Percentiles rank a stretch among this genome's conserved stretches.
These are phyloP conservation scores for Nicator chloris DNA, from an alignment of 2,113 vertebrate genomes.

Conservation along the genomic window DNA sequence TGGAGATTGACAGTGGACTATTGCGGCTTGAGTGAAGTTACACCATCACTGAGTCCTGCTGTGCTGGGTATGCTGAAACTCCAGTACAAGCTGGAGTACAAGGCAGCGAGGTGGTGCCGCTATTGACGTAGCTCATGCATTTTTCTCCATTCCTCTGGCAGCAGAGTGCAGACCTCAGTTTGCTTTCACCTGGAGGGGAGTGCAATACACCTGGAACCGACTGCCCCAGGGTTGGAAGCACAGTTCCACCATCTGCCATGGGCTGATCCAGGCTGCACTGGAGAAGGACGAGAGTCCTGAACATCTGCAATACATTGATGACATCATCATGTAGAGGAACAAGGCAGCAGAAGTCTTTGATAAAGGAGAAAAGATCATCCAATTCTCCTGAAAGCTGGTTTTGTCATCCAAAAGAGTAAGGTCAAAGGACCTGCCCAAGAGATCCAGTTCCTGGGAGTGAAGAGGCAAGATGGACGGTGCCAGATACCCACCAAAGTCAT, in stretches of 20 bases:
- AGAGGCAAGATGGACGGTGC: rapidly evolving
- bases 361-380: background rate
- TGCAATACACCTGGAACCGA: background rate
- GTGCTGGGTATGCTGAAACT: background rate
- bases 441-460: background rate
- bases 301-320: background rate
- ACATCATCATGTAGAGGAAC: background rate
- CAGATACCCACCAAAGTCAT: background rate
- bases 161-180: background rate
- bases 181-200: background rate
- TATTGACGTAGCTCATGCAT: rapidly evolving
- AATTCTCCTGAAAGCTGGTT: background rate
- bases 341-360: background rate
- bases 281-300: background rate
- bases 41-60: background rate
- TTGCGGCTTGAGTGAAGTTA: background rate
- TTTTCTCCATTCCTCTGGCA: background rate
- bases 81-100: background rate
- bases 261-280: background rate
- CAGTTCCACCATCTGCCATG: background rate
- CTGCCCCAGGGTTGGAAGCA: background rate
- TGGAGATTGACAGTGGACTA: background rate
- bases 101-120: background rate
- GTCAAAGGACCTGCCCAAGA: background rate
- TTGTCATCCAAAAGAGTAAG: background rate